phyloP scores from a whole-genome alignment of 2,888 invertebrate genomes.

The Drosophila yooni region DNA sequence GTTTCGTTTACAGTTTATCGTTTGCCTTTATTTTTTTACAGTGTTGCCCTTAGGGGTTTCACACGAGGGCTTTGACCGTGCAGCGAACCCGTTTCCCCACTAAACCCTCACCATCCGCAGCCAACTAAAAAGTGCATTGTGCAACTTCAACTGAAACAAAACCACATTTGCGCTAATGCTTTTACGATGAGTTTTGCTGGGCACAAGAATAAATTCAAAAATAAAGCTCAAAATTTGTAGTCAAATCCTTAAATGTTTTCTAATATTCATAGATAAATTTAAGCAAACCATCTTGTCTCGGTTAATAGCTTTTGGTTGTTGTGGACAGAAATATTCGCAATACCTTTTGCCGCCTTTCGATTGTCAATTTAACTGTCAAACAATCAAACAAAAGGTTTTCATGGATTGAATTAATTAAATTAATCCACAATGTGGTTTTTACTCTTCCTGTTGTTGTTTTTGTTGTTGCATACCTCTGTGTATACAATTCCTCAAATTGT shows the following conservation, averaged over 20 bases:
- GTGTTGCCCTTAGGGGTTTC: constrained; percentile 54
- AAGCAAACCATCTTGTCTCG: neutral
- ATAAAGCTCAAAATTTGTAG: neutral
- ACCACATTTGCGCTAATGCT: constrained; percentile 58
- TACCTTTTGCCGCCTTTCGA: neutral
- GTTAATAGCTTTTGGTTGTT: neutral
- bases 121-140: constrained; percentile 37
- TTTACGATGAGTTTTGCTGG: constrained; percentile 59
- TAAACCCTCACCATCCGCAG: neutral
- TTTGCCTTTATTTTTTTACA: constrained; percentile 38
- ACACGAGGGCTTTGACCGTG: constrained; percentile 44
- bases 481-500: constrained; percentile 11
- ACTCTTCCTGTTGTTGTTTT: neutral
- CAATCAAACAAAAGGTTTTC: neutral
- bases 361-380: neutral
- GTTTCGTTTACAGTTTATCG: constrained; percentile 37
- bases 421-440: neutral
- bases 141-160: constrained; percentile 36
- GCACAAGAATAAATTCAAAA: constrained; percentile 13
- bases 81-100: neutral
- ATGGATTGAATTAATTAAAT: constrained; percentile 25
- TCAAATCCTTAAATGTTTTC: neutral
- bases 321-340: neutral
- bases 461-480: constrained; percentile 4
- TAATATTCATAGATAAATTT: neutral